Evolutionary conservation across 1,140 invertebrate species (phyloP), one percentile per base, ranked within the genome.

Genomic region (Brachionus rotundiformis): DNA sequence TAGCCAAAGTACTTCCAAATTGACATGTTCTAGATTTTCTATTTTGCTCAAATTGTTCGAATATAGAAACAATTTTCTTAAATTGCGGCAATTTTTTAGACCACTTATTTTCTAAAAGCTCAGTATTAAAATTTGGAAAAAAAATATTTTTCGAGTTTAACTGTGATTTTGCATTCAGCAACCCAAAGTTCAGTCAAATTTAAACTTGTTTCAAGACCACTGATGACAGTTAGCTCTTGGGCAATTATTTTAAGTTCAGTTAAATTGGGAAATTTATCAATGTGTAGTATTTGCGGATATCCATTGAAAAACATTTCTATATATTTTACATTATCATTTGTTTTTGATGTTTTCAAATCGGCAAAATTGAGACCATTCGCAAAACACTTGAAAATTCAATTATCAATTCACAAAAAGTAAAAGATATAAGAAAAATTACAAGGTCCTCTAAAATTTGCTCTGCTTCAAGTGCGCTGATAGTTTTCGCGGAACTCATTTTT

Each of bases 221-320:
- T 83, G 19, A 87, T 85, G 11, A 82, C 77, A 1, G 82, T 65
- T 27, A 87, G 83, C 11, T 82, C 76, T 81, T 87, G 87, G 16
- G 84, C 85, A 23, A 87, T 84, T 11, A 87, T 83, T 33, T 83
- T 83, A 25, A 87, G 84, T 2, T 82, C 83, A 27, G 79, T 82
- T 19, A 87, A 82, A 82, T 86, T 86, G 1, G 87, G 87, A 83
- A 87, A 87, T 65, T 84, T 80, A 39, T 85, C 81, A 81, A 87
- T 77, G 4, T 84, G 84, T 59, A 84, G 82, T 7, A 87, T 83
- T 19, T 83, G 79, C 11, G 86, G 85, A 77, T 83, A 86, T 2
- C 86, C 86, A 61, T 85, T 86, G 81, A 87, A 87, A 76, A 87
- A 87, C 85, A 86, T 86, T 82, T 87, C 87, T 31, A 79, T 10